Conservation (phyloP, 2,888 invertebrate genomes). For the Plagiodera versicolora region DNA sequence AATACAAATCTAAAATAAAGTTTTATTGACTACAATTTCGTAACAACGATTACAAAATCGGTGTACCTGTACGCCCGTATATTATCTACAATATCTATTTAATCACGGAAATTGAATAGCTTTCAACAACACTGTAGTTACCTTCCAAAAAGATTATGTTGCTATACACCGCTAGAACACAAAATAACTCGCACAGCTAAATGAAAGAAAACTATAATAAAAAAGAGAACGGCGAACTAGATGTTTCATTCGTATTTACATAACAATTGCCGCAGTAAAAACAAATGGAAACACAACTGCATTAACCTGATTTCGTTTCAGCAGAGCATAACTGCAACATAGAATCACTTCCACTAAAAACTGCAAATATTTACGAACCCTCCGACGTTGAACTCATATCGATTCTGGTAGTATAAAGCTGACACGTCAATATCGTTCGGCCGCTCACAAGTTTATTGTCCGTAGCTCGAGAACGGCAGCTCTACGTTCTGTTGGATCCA, state of each 20-base stretch:
- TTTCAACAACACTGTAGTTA: too few species aligned
- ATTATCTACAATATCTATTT: not conserved
- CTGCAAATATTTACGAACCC: constrained; percentile 4
- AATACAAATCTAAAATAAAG: too few species aligned
- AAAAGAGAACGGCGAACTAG: not conserved
- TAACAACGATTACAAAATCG: not conserved
- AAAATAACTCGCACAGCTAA: not conserved
- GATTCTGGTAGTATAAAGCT: constrained; percentile 21
- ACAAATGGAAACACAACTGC: constrained; percentile 9
- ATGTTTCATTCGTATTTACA: constrained; percentile 17
- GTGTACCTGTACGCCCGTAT: too few species aligned
- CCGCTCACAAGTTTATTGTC: constrained; percentile 28
- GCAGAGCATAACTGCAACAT: constrained; percentile 4
- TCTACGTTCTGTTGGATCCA: constrained; percentile 26
- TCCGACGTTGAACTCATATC: not conserved
- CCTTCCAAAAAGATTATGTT: too few species aligned
- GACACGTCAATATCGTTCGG: constrained; percentile 36
- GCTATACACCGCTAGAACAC: not conserved
- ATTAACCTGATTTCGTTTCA: constrained; percentile 32
- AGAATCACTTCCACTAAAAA: not conserved
- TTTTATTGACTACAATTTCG: not conserved
- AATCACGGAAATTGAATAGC: not conserved
- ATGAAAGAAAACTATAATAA: not conserved
- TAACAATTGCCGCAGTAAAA: constrained; percentile 13
- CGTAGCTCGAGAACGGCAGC: constrained; percentile 28